Evolutionary conservation across 2,888 invertebrate genomes (phyloP).

Genomic region (Macrophya annulata): DNA sequence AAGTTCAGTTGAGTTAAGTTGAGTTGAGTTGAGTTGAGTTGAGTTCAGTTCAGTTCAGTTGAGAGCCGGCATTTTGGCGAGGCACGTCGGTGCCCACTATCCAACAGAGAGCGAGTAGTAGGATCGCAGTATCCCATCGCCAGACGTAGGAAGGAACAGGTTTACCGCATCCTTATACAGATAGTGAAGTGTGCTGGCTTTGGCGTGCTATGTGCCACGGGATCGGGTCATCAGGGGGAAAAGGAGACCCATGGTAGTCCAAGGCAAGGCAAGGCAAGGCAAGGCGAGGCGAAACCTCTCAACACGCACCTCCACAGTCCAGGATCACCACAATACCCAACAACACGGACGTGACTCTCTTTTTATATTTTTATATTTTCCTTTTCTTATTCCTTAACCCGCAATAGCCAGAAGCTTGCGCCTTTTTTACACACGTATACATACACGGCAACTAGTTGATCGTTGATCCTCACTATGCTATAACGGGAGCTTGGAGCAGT

Average conservation of each 20-base stretch:
- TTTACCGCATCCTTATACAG: slow-evolving; percentile 71
- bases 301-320: slow-evolving; percentile 63
- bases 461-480: background rate
- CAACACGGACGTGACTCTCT: slow-evolving; percentile 20
- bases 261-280: slow-evolving; percentile 49
- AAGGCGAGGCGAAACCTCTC: slow-evolving; percentile 65
- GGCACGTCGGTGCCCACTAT: slow-evolving; percentile 57
- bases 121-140: slow-evolving; percentile 69
- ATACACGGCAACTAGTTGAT: slow-evolving; percentile 7
- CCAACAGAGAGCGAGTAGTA: slow-evolving; percentile 20
- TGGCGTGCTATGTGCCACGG: slow-evolving; percentile 54
- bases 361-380: background rate
- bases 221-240: slow-evolving; percentile 53
- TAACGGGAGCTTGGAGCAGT: background rate
- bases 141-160: slow-evolving; percentile 71
- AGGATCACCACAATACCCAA: slow-evolving; percentile 10
- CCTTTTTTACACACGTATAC: slow-evolving; percentile 34
- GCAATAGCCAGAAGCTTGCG: slow-evolving; percentile 29
- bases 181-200: slow-evolving; percentile 55
- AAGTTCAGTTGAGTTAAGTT: too few species aligned
- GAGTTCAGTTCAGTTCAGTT: slow-evolving; percentile 40
- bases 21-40: too few species aligned
- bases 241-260: background rate
- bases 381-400: slow-evolving; percentile 35
- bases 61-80: slow-evolving; percentile 63